Base-by-base conservation (phyloP, 2,113 vertebrate genomes). In the Ceyx margarethae region DNA sequence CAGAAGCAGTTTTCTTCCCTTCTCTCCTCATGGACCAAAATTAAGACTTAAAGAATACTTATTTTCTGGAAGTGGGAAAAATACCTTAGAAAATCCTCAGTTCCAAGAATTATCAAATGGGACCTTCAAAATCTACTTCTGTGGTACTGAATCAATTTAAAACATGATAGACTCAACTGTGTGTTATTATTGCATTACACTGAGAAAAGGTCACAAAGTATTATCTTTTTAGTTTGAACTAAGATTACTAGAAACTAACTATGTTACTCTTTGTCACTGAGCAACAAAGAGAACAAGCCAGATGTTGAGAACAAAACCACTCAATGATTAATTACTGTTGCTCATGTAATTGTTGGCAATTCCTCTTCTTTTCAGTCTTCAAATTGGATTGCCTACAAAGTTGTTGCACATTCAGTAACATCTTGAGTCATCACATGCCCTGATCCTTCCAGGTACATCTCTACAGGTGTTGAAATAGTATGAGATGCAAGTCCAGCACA, bases 401-500 rank as follows among this genome's bases (percentile, higher is more conserved):
- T 0, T 58, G 35, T 18, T 54, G 9, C 3, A 3, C 7, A 16
- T 40, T 53, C 45, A 31, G 18, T 28, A 81, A 64, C 11, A 75
- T 8, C 35, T 42, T 40, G 15, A 2, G 9, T 20, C 57, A 53
- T 6, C 0, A 0, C 0, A 1, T 11, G 37, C 29, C n/a, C 81
- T 51, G 40, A 53, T 54, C 67, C 51, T 50, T 20, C 11, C 16
- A 28, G 18, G 10, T 26, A 54, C 40, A 33, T 17, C 35, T 73
- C 46, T 51, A 2, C 2, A 46, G 51, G 58, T 58, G 62, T 19
- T 62, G 71, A 48, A 91, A 79, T 1, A 2, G 48, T 18, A 57
- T 18, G 40, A 33, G 87, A 68, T 3, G 4, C 23, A 78, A 77
- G 45, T 11, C 31, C 58, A 20, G 12, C 0, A 1, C 15, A 42